phyloP scores from a whole-genome alignment of 2,113 vertebrate genomes.

The Cyprinodon brontotheroides region DNA sequence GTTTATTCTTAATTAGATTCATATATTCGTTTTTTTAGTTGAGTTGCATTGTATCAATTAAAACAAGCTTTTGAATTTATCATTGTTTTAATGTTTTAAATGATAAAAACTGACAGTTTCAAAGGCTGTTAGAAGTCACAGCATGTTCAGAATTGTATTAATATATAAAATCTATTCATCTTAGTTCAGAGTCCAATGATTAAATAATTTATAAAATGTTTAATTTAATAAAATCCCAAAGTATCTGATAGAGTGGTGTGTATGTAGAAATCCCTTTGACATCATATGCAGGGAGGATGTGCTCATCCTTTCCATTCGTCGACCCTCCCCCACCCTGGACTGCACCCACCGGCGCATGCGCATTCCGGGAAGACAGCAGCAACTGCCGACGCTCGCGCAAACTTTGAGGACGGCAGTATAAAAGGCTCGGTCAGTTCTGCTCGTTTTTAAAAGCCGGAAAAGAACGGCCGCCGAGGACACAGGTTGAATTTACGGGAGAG shows the following conservation, averaged over 20 bases:
- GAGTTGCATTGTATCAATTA: no score
- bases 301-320: constrained; percentile 67
- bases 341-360: constrained; percentile 78
- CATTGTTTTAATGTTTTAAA: not conserved
- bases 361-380: constrained; percentile 23
- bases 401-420: constrained; percentile 26
- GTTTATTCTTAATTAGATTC: no score
- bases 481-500: constrained; percentile 20
- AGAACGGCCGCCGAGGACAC: constrained; percentile 28
- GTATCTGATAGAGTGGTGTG: constrained; percentile 35
- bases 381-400: constrained; percentile 30
- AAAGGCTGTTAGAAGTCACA: not conserved
- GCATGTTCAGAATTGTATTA: not conserved
- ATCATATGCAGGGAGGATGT: constrained; percentile 65
- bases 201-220: not conserved
- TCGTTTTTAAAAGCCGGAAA: constrained; percentile 12
- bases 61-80: no score
- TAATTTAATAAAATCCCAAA: not conserved
- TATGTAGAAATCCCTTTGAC: constrained; percentile 69
- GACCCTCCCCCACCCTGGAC: constrained; percentile 69
- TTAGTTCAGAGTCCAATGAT: not conserved
- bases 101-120: not conserved
- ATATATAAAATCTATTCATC: not conserved
- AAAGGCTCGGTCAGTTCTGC: not conserved
- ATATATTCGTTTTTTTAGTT: no score